phyloP scores from a whole-genome alignment of 2,888 invertebrate genomes.

The Augochlorella aurata region DNA sequence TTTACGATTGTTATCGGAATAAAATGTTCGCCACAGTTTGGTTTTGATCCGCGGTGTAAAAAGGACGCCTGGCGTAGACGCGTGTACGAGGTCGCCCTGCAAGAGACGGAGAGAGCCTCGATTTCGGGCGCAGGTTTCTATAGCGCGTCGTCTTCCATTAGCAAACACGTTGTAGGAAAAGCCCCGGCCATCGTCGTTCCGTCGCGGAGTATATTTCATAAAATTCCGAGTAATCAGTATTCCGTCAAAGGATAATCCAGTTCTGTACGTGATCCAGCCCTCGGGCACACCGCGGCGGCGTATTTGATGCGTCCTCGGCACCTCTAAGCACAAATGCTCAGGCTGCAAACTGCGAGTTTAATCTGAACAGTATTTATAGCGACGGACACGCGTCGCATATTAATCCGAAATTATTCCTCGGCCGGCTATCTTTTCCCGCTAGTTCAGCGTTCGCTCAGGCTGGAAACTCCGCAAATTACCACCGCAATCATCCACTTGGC shows the following conservation, averaged over 20 bases:
- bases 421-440: conserved; percentile 15
- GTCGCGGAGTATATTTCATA: neutral
- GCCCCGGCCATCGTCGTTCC: neutral
- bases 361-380: conserved; percentile 18
- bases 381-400: conserved; percentile 31
- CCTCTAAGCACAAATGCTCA: conserved; percentile 1
- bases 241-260: conserved; percentile 12
- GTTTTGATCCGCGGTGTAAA: too few species aligned
- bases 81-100: too few species aligned
- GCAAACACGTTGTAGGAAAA: neutral
- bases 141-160: neutral
- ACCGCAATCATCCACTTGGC: conserved; percentile 28
- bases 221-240: conserved; percentile 9
- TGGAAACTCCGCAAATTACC: conserved; percentile 45
- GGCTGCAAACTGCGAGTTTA: conserved; percentile 9
- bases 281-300: neutral
- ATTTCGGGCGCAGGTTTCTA: too few species aligned
- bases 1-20: too few species aligned
- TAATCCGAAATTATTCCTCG: conserved; percentile 39
- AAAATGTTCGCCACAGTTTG: too few species aligned
- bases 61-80: too few species aligned
- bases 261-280: neutral
- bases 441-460: conserved; percentile 33
- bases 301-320: conserved; percentile 1
- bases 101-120: too few species aligned